A percentile compares a stretch with the other conserved stretches of the same genome.
Evolutionary conservation across 2,113 vertebrate genomes (phyloP).

Genomic region (Pterocles gutturalis): DNA sequence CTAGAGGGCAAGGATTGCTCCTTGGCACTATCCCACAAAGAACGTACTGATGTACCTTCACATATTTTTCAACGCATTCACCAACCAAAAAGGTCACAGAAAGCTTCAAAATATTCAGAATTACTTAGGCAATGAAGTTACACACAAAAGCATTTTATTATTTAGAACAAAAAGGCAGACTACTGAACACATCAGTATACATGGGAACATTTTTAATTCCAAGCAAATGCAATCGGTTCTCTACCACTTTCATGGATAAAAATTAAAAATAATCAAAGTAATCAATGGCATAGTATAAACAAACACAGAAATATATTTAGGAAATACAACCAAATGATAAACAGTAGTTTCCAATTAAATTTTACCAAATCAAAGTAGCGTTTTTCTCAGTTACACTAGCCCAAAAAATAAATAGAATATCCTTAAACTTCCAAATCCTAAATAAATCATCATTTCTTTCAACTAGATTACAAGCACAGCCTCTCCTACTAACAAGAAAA

Average conservation of each 20-base stretch:
- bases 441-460: background rate
- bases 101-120: background rate
- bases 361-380: background rate
- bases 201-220: background rate
- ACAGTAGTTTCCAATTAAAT: background rate
- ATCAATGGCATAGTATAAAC: background rate
- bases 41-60: background rate
- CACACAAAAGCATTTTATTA: background rate
- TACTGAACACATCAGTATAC: background rate
- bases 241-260: background rate
- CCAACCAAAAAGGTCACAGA: background rate
- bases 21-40: rapidly evolving
- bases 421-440: background rate
- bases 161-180: background rate
- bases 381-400: background rate
- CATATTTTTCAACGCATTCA: background rate
- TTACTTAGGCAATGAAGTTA: background rate
- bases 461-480: background rate
- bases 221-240: background rate
- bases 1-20: background rate
- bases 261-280: background rate
- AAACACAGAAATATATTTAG: background rate
- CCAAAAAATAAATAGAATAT: background rate
- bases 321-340: background rate
- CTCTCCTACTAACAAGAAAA: background rate